Percentiles rank a stretch among this genome's conserved stretches.
These are phyloP conservation scores for Littorina saxatilis DNA, from an alignment of 1,140 invertebrate genomes.

Conservation along the genomic window DNA sequence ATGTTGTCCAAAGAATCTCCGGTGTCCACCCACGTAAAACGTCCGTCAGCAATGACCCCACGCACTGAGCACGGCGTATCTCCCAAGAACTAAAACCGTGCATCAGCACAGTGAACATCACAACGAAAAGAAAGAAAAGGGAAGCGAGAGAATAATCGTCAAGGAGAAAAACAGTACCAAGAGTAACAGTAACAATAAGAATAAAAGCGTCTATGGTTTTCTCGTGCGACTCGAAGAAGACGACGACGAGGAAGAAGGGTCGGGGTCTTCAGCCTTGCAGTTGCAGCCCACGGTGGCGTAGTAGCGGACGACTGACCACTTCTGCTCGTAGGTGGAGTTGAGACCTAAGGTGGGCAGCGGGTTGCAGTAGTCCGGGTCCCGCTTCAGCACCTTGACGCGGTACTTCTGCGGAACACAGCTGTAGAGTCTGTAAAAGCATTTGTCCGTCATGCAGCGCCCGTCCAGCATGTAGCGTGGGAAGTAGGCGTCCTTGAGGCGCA, in stretches of 20 bases:
- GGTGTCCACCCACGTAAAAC: too few species aligned
- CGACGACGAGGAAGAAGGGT: too few species aligned
- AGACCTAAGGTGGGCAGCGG: slow-evolving; percentile 55
- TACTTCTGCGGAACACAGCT: slow-evolving; percentile 62
- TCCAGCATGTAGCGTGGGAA: slow-evolving; percentile 58
- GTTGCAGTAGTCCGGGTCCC: slow-evolving; percentile 63
- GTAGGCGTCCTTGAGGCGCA: slow-evolving; percentile 50
- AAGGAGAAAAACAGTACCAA: background rate
- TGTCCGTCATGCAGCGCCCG: slow-evolving; percentile 57
- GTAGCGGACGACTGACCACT: slow-evolving; percentile 54
- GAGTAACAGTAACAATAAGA: too few species aligned
- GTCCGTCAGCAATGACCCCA: too few species aligned
- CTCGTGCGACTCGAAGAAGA: background rate
- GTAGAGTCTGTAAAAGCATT: slow-evolving; percentile 64
- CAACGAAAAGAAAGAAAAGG: background rate
- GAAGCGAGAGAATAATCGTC: background rate
- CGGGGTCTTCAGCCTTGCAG: slow-evolving; percentile 46
- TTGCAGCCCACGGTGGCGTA: slow-evolving; percentile 63
- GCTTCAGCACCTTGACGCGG: slow-evolving; percentile 56
- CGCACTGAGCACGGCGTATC: too few species aligned
- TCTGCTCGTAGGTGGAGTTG: slow-evolving; percentile 63
- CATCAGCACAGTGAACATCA: too few species aligned
- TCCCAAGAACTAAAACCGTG: too few species aligned
- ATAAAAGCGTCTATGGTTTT: slow-evolving; percentile 22
- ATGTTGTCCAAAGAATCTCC: too few species aligned